These are phyloP conservation scores for Noturus placidus DNA, from an alignment of 2,113 vertebrate genomes.

Conservation along the genomic window DNA sequence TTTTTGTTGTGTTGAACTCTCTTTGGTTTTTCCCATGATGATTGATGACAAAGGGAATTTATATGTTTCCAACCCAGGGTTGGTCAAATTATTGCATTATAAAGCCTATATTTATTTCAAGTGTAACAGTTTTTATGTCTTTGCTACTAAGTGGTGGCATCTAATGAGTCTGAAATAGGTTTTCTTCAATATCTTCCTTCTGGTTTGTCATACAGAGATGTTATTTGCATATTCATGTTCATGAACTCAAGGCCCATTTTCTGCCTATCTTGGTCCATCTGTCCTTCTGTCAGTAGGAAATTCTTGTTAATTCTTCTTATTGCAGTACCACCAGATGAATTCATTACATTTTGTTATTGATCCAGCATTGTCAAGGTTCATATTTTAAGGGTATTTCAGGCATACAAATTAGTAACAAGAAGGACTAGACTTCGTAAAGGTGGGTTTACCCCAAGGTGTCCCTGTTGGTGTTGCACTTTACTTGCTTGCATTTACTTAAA, in stretches of 20 bases:
- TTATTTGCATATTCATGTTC: not conserved
- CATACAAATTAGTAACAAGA: too few species aligned
- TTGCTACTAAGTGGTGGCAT: not conserved
- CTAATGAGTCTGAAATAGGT: not conserved
- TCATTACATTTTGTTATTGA: too few species aligned
- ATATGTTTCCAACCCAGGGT: not conserved
- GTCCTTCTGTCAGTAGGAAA: too few species aligned
- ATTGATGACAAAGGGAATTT: not conserved
- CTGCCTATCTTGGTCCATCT: too few species aligned
- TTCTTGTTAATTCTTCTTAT: too few species aligned
- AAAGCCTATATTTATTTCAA: not conserved
- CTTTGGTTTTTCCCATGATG: not conserved
- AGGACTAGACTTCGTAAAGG: too few species aligned
- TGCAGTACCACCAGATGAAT: too few species aligned
- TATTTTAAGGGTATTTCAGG: not conserved
- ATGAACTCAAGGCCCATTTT: too few species aligned
- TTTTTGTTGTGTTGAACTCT: too few species aligned
- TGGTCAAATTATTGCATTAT: not conserved
- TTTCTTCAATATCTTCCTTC: not conserved
- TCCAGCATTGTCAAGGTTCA: not conserved
- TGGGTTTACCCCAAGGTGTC: too few species aligned
- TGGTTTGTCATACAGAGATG: not conserved
- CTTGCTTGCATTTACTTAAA: too few species aligned
- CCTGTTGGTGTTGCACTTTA: too few species aligned
- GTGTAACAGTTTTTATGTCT: not conserved